phyloP scores from a whole-genome alignment of 1,140 invertebrate species.

The Dendrolimus kikuchii region DNA sequence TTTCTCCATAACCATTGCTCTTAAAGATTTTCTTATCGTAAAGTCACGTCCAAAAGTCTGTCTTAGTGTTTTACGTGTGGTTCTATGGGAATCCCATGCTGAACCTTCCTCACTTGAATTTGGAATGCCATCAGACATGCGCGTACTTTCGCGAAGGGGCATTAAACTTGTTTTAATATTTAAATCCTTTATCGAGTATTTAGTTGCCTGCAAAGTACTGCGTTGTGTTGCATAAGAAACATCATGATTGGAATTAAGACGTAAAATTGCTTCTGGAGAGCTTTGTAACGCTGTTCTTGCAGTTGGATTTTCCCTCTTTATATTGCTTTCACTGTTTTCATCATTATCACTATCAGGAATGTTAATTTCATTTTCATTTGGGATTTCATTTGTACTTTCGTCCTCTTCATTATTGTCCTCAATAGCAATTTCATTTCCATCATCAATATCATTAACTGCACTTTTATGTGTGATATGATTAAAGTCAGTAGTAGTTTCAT shows the following conservation, averaged over 20 bases:
- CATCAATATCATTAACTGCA: conserved; percentile 2
- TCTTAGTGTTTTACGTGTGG: conserved; percentile 49
- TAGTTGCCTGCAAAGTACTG: conserved; percentile 33
- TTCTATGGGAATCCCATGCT: conserved; percentile 57
- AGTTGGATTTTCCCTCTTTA: conserved; percentile 16
- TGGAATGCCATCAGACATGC: conserved; percentile 31
- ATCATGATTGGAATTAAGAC: conserved; percentile 25
- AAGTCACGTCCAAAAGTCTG: conserved; percentile 58
- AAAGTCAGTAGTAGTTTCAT: neutral
- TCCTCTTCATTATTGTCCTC: conserved; percentile 1
- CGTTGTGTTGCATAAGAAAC: conserved; percentile 27
- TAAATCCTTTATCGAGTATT: conserved; percentile 33
- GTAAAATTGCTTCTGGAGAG: conserved; percentile 41
- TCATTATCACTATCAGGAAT: no score
- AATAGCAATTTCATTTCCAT: conserved; percentile 2
- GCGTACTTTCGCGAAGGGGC: conserved; percentile 29
- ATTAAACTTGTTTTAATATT: conserved; percentile 33
- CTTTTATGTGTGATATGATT: no score
- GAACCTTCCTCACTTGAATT: conserved; percentile 49
- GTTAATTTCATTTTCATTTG: no score
- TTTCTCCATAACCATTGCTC: conserved; percentile 57
- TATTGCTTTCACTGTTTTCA: no score
- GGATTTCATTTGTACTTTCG: no score
- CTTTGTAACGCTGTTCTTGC: conserved; percentile 5
- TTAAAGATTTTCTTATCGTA: conserved; percentile 47